Evolutionary conservation across 2,797 vertebrate species (phyloP).

Genomic region (Gambelia wislizenii): DNA sequence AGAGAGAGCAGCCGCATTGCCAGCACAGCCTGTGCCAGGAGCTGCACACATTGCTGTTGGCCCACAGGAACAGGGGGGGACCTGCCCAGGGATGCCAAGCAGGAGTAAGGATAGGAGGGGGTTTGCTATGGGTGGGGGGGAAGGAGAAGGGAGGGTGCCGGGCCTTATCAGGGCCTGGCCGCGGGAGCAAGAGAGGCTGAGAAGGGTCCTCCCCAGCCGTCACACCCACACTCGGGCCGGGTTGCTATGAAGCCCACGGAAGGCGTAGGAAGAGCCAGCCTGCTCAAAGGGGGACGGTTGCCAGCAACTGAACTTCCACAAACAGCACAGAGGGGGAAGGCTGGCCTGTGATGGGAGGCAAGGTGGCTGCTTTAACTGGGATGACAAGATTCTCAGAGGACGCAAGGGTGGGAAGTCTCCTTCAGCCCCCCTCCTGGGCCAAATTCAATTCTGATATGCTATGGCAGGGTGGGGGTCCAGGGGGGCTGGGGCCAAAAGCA

Average conservation of each 20-base stretch:
- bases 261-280: not conserved
- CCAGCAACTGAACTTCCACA: not conserved
- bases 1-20: not conserved
- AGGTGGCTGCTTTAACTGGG: not conserved
- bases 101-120: not conserved
- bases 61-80: not conserved
- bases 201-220: no score
- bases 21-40: not conserved
- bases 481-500: no score
- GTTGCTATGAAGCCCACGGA: not conserved
- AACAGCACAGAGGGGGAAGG: not conserved
- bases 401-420: not conserved
- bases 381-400: not conserved
- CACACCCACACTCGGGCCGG: no score
- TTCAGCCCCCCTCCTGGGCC: no score
- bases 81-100: no score
- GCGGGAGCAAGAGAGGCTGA: no score
- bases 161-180: not conserved
- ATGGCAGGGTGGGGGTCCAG: no score
- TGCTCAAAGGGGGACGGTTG: no score
- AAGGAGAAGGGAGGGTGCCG: fast-evolving
- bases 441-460: no score
- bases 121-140: no score
- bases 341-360: no score
- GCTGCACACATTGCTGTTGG: not conserved